Base-by-base conservation (phyloP, 2,113 vertebrate genomes). In the Chaenocephalus aceratus region DNA sequence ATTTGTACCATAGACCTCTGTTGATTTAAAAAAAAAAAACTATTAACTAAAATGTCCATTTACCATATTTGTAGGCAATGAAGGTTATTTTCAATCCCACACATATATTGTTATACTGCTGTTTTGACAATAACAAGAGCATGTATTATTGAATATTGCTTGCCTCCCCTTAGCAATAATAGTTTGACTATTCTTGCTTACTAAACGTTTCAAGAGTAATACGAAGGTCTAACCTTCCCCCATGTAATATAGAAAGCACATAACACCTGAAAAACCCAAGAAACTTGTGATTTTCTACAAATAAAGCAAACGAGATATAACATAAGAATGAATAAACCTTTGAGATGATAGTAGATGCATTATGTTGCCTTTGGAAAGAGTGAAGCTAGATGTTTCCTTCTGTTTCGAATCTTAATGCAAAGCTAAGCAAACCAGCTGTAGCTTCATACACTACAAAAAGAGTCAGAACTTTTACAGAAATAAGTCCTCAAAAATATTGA, bases 381-480 rank as follows among this genome's bases (percentile, higher is more conserved):
- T 18, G 12, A 72, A 11, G 8, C 26, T 51, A 10, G 12, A 57
- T 21, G 7, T 51, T 14, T 4, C 45, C 41, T 23, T 60, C 26
- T 21, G 16, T 73, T 62, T 62, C 48, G 14, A 41, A 30, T 62
- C 59, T 73, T 63, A 18, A 45, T 45, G 72, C 59, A 64, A 75
- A 63, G 23, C 15, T 75, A 63, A 73, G 51, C 11, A 64, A 64
- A 54, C 5, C 10, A 14, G 0, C 9, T 49, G 21, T 51, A n/a
- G 11, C 23, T 58, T 60, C 16, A 10, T 49, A 72, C 11, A 13
- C 18, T 14, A 21, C 57, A 51, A 21, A 72, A 59, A 5, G 12
- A 16, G 30, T 3, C 4, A 18, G 54, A 51, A 14, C 36, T 41
- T 41, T 41, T 41, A 41, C 7, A 41, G 36, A 45, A 53, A 54